These are phyloP conservation scores for Aporophyla nigra DNA, from an alignment of 2,888 invertebrate genomes.

Conservation along the genomic window DNA sequence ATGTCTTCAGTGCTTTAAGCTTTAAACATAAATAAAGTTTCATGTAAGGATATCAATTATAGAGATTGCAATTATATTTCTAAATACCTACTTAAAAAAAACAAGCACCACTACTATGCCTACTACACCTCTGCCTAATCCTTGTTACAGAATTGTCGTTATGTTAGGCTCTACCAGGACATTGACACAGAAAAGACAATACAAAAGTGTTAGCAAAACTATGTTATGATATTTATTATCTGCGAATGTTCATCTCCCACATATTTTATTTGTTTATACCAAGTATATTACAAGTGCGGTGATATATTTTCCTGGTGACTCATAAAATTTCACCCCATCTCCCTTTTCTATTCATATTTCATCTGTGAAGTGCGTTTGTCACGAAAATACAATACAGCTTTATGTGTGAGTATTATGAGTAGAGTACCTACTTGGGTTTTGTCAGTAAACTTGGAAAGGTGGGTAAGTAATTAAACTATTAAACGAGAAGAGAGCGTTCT, in stretches of 20 bases:
- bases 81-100: too few relatives aligned
- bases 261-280: conserved; percentile 70
- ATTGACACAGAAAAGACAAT: neutral
- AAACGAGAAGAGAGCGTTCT: neutral
- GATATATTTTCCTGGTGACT: conserved; percentile 69
- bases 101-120: too few relatives aligned
- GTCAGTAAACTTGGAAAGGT: neutral
- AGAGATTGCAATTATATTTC: too few relatives aligned
- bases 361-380: conserved; percentile 72
- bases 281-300: conserved; percentile 66
- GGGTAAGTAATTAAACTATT: neutral
- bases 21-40: neutral
- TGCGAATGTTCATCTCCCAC: conserved; percentile 51
- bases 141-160: too few relatives aligned
- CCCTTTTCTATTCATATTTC: conserved; percentile 70
- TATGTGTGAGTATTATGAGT: conserved; percentile 4
- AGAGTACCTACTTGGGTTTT: conserved; percentile 1
- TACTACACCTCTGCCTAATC: too few relatives aligned
- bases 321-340: conserved; percentile 72
- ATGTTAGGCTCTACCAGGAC: neutral
- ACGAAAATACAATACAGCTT: conserved; percentile 59
- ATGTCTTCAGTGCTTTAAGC: too few relatives aligned
- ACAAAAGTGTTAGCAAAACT: conserved; percentile 51
- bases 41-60: too few relatives aligned
- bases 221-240: conserved; percentile 49